Evolutionary conservation across 2,888 invertebrate genomes (phyloP).

Genomic region (Apeira syringaria): DNA sequence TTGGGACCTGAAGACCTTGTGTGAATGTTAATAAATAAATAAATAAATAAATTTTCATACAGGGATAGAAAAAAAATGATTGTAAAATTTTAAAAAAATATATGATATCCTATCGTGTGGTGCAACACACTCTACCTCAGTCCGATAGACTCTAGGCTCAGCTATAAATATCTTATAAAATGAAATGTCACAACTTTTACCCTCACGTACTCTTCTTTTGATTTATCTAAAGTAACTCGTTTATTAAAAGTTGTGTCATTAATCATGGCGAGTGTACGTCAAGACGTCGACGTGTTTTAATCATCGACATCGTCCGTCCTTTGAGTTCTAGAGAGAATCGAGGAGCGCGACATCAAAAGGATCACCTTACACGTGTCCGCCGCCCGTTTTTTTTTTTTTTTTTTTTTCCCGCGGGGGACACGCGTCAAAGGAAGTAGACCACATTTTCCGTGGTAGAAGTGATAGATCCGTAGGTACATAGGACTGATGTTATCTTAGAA

Average conservation of each 20-base stretch:
- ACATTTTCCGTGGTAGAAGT: not conserved
- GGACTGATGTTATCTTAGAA: not conserved
- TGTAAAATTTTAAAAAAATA: too few species aligned
- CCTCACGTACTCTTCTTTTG: not conserved
- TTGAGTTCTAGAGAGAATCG: constrained; percentile 11
- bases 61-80: too few species aligned
- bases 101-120: constrained; percentile 8
- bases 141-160: not conserved
- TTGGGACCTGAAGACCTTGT: too few species aligned
- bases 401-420: not conserved
- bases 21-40: too few species aligned
- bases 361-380: constrained; percentile 4
- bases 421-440: not conserved
- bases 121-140: not conserved
- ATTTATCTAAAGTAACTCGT: not conserved
- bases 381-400: too few species aligned
- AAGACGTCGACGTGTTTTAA: constrained; percentile 11
- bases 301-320: constrained; percentile 13
- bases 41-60: too few species aligned
- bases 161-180: not conserved
- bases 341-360: constrained; percentile 16
- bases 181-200: not conserved
- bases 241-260: not conserved
- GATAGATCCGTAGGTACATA: not conserved
- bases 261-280: not conserved